phyloP scores from a whole-genome alignment of 2,888 invertebrate genomes.

The Anaspis maculata region DNA sequence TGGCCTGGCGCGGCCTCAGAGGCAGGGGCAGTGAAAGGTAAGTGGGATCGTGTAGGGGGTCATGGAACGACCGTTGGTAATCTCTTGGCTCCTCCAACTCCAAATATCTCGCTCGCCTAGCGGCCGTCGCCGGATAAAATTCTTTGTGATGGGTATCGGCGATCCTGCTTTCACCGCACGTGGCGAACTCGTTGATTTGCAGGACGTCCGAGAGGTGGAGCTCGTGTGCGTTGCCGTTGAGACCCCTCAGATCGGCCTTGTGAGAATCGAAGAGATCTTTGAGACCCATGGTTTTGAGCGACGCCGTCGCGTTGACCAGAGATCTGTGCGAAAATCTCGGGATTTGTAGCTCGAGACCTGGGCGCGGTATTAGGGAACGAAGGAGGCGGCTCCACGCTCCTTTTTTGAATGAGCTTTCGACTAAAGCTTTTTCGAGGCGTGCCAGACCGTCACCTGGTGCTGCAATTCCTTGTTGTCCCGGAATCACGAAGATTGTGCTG shows the following conservation, averaged over 20 bases:
- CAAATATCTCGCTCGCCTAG: slow-evolving; percentile 13
- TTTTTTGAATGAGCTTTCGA: slow-evolving; percentile 57
- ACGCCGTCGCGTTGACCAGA: slow-evolving; percentile 69
- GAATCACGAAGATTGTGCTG: slow-evolving; percentile 74
- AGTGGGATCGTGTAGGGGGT: slow-evolving; percentile 50
- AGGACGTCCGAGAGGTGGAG: slow-evolving; percentile 77
- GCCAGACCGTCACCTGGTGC: slow-evolving; percentile 70
- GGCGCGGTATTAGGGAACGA: slow-evolving; percentile 63
- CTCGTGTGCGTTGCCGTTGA: slow-evolving; percentile 72
- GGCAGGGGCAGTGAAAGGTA: slow-evolving; percentile 55
- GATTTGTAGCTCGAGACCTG: slow-evolving; percentile 72
- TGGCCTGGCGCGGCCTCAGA: slow-evolving; percentile 61
- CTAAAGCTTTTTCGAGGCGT: slow-evolving; percentile 60
- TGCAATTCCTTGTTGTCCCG: slow-evolving; percentile 75
- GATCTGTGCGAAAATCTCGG: slow-evolving; percentile 78
- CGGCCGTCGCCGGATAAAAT: slow-evolving; percentile 66
- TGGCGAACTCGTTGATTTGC: slow-evolving; percentile 75
- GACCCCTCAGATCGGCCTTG: slow-evolving; percentile 72
- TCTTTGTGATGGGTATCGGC: slow-evolving; percentile 72
- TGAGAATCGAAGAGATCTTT: slow-evolving; percentile 68
- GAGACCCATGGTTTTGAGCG: slow-evolving; percentile 72
- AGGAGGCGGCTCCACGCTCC: slow-evolving; percentile 67
- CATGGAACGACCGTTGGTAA: slow-evolving; percentile 61
- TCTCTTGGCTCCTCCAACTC: slow-evolving; percentile 47
- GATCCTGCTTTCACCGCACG: slow-evolving; percentile 67